Percentiles rank a stretch among this genome's conserved stretches.
phyloP scores from a whole-genome alignment of 2,888 invertebrate species.

The Monopis laevigella region DNA sequence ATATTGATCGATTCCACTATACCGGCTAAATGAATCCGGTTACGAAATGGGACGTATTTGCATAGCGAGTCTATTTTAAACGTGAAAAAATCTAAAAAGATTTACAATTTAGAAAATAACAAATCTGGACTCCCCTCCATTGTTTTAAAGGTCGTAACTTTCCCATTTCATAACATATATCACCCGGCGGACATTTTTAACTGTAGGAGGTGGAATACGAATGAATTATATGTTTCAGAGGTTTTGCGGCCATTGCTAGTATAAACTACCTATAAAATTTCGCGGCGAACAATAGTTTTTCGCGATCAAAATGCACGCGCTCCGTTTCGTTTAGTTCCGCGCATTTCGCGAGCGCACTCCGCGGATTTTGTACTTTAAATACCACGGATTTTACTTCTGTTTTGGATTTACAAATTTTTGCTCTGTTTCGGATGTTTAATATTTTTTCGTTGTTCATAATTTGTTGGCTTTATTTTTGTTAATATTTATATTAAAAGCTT shows the following conservation, averaged over 20 bases:
- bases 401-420: too few relatives aligned
- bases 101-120: slow-evolving; percentile 46
- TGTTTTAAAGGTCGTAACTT: slow-evolving; percentile 64
- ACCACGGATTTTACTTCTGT: neutral
- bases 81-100: slow-evolving; percentile 18
- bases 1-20: too few relatives aligned
- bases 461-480: too few relatives aligned
- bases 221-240: slow-evolving; percentile 67
- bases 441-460: too few relatives aligned
- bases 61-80: slow-evolving; percentile 7
- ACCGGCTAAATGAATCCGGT: too few relatives aligned
- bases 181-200: slow-evolving; percentile 64
- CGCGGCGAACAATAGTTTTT: neutral
- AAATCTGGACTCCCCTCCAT: slow-evolving; percentile 41
- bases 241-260: slow-evolving; percentile 33
- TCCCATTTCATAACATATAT: slow-evolving; percentile 63
- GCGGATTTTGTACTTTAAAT: neutral
- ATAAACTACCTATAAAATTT: neutral
- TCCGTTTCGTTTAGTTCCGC: slow-evolving; percentile 64
- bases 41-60: too few relatives aligned
- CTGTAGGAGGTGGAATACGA: slow-evolving; percentile 65
- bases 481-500: too few relatives aligned
- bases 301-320: slow-evolving; percentile 53
- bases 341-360: slow-evolving; percentile 41
- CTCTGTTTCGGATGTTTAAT: too few relatives aligned